Conservation (phyloP, 2,888 invertebrate species). For the Lymantria monacha region DNA sequence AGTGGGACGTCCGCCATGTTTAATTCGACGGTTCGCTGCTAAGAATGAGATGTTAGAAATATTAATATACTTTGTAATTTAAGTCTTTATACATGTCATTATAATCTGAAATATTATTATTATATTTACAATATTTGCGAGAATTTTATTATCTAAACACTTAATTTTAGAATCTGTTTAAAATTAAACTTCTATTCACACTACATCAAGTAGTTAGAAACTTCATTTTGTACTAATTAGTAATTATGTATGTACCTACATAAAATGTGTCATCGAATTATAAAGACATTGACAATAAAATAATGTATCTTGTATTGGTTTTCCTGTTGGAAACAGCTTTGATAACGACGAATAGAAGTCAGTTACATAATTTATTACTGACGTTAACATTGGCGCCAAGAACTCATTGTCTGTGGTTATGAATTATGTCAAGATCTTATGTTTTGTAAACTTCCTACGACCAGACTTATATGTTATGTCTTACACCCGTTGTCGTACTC, state of each 20-base stretch:
- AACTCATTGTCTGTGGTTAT: conserved; percentile 54
- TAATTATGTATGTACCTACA: too few species aligned
- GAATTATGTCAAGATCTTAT: conserved; percentile 58
- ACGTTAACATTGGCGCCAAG: conserved; percentile 55
- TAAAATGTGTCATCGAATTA: neutral
- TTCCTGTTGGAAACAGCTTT: conserved; percentile 18
- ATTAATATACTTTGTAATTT: conserved; percentile 13
- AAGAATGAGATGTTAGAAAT: conserved; percentile 37
- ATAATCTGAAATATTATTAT: too few species aligned
- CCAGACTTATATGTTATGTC: conserved; percentile 54
- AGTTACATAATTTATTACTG: conserved; percentile 33
- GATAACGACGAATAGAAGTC: conserved; percentile 26
- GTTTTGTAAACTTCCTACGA: conserved; percentile 61
- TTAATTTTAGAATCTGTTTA: too few species aligned
- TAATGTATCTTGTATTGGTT: conserved; percentile 1
- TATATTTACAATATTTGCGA: too few species aligned
- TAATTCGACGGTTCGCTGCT: conserved; percentile 64
- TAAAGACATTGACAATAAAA: neutral
- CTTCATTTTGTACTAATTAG: too few species aligned
- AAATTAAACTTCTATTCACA: too few species aligned
- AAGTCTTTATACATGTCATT: neutral
- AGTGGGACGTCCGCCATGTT: conserved; percentile 77
- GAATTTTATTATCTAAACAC: too few species aligned
- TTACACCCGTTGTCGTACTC: conserved; percentile 26
- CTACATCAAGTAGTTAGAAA: too few species aligned